Evolutionary conservation across 2,888 invertebrate genomes (phyloP), one percentile per base, ranked within the genome.

Genomic region (Drepanosiphum platanoidis): DNA sequence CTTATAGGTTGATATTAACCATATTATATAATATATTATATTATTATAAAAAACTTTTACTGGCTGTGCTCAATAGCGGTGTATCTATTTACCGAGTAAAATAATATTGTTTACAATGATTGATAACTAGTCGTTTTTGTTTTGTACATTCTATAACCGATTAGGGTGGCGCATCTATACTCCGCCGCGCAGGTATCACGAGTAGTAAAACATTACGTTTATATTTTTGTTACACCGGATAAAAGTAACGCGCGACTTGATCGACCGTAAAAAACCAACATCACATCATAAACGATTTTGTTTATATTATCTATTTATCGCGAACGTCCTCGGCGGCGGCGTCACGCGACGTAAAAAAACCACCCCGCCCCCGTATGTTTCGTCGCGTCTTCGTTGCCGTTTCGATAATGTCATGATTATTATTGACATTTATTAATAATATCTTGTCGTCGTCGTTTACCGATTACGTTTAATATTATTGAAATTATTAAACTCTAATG

Each of bases 21-120:
- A 58, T 13, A 58, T 42, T 42, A 42, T 42, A 42, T 42, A 42
- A 18, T 58, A 58, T 18, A 42, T 32, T 42, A 79, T 42, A 61
- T 64, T 30, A 78, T 46, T 58, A 36, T 52, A 27, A 46, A 83
- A 74, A 66, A 74, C 74, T 74, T 83, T 64, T 83, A 74, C 82
- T 74, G 82, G 82, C 74, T 74, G 74, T 82, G 82, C 74, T 74
- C 74, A 74, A 64, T 74, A 74, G 72, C n/a, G n/a, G n/a, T 82
- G 42, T 22, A n/a, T 39, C 81, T 39, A n/a, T 39, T 70, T 52
- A 81, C 27, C 36, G 11, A 71, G 58, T 71, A 79, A 68, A 39
- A 81, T 71, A 79, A 68, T 30, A 81, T 81, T 39, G 30, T 81
- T 71, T 39, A 58, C 61, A 81, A n/a, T n/a, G n/a, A 81, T 61